Evolutionary conservation across 2,113 vertebrate genomes (phyloP), one percentile per base, ranked within the genome.

Genomic region (Tetrao urogallus): DNA sequence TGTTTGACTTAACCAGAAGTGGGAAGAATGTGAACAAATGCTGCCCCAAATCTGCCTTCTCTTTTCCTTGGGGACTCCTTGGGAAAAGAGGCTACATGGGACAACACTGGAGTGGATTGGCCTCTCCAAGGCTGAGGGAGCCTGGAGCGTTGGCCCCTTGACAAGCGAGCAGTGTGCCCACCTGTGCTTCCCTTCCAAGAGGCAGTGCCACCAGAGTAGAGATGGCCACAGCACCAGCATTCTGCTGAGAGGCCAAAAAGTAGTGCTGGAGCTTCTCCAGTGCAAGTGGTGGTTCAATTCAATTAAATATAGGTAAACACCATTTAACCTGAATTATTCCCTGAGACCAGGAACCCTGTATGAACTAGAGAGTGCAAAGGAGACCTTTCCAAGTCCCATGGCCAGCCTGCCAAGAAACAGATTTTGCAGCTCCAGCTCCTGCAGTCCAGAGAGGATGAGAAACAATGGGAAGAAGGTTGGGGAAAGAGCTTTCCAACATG

Each of bases 261-360:
- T 69, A 79, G 36, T 57, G 56, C 54, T 93, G 88, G 88, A 87
- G 20, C 13, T 50, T 64, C 61, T 74, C 72, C 92, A 90, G 48
- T 58, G 24, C 10, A 22, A 79, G 61, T 54, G 42, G 54, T 70
- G 87, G 87, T 83, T 90, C 48, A 47, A 54, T 74, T 43, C 78
- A 87, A 47, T 83, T 79, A 93, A 60, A 58, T 74, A 48, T 42
- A 79, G n/a, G 63, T 79, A 79, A 90, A 70, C 52, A 42, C 67
- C 61, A 75, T 74, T 64, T 58, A 87, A 63, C 14, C 32, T 70
- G 67, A 30, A 8, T 83, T 79, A 74, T 58, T 48, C 56, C 63
- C 19, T 38, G 72, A 63, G 66, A 32, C 27, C 27, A 1, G 2
- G 10, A n/a, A 10, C n/a, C 45, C 50, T 24, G 5, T 36, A 21